A percentile compares a stretch with the other conserved stretches of the same genome.
phyloP scores from a whole-genome alignment of 2,113 vertebrate genomes.

The Canis aureus region DNA sequence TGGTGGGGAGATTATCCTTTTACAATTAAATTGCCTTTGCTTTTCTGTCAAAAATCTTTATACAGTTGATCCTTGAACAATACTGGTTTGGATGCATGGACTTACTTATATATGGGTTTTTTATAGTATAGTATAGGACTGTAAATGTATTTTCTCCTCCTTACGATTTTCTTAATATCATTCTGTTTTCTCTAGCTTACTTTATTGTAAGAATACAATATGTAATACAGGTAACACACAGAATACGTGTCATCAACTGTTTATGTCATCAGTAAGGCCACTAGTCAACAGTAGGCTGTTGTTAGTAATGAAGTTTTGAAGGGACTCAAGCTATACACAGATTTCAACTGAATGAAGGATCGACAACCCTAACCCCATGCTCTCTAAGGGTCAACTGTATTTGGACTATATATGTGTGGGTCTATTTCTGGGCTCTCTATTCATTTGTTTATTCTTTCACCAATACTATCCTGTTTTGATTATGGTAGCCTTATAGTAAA shows the following conservation, averaged over 20 bases:
- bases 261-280: neutral
- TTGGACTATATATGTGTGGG: neutral
- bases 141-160: neutral
- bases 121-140: neutral
- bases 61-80: neutral
- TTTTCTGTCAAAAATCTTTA: neutral
- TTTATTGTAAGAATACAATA: neutral
- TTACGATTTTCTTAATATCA: neutral
- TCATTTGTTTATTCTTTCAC: neutral
- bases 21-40: neutral
- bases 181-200: neutral
- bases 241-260: neutral
- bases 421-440: neutral
- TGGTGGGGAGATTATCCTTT: neutral
- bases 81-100: neutral
- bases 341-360: neutral
- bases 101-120: neutral
- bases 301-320: neutral
- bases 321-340: neutral
- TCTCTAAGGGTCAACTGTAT: neutral
- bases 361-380: neutral
- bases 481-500: neutral
- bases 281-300: neutral
- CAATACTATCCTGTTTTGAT: neutral
- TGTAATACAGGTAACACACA: neutral